A percentile compares a stretch with the other conserved stretches of the same genome.
Evolutionary conservation across 2,797 vertebrate species (phyloP).

Genomic region (Molothrus ater): DNA sequence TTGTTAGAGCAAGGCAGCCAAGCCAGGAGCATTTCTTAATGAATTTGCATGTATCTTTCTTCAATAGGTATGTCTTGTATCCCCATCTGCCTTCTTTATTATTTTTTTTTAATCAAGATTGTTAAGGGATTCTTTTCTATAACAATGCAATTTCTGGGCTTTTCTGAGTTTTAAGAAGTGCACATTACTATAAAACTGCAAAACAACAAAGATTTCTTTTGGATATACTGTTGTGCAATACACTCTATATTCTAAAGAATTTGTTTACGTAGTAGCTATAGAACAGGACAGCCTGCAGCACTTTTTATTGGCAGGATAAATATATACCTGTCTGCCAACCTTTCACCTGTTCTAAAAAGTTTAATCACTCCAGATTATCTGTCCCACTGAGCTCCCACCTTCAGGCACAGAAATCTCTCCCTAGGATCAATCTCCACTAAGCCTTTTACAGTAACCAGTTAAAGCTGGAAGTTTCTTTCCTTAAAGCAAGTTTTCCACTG

Average conservation of each 20-base stretch:
- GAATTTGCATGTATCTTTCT: background rate
- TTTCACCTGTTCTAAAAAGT: background rate
- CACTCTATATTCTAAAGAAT: background rate
- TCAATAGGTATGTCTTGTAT: fast-evolving
- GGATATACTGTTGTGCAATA: background rate
- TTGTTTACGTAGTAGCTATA: background rate
- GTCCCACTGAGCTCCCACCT: background rate
- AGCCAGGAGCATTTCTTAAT: background rate
- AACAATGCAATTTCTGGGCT: background rate
- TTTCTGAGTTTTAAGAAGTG: background rate
- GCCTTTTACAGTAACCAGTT: background rate
- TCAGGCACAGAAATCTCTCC: background rate
- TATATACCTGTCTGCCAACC: background rate
- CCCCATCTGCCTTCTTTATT: fast-evolving
- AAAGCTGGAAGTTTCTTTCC: background rate
- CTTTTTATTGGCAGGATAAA: background rate
- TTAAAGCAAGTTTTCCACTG: background rate
- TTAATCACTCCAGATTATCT: background rate
- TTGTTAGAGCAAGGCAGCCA: background rate
- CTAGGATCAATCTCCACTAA: background rate
- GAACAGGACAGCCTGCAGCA: background rate
- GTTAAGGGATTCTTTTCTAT: background rate
- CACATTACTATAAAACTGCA: background rate
- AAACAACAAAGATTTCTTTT: background rate
- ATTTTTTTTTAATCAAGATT: background rate